Evolutionary conservation across 2,113 vertebrate species (phyloP), one percentile per base, ranked within the genome.

Genomic region (Brachirus orientalis): DNA sequence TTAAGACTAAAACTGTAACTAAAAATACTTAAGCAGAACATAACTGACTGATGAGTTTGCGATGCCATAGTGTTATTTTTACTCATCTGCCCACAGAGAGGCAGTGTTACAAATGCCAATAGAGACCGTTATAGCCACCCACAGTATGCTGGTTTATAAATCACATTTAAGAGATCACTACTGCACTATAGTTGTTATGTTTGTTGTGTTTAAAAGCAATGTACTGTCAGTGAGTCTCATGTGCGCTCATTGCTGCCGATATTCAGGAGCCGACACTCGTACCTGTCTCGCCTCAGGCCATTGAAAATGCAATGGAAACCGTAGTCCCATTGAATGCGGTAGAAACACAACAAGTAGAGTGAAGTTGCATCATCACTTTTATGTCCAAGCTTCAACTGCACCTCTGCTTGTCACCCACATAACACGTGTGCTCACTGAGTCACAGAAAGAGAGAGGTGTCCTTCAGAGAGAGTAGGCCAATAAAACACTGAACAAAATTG

Each of bases 361-460:
- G 2, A 8, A 1, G 17, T 81, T 88, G 68, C 65, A 45, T 86
- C 89, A 84, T 84, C 54, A 53, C 55, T 79, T 85, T 62, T 81
- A 72, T 46, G 72, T 69, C 60, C 56, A 18, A 3, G 53, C 62
- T 68, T 71, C 48, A 63, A 51, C 60, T 53, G 65, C 69, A 73
- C 62, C 13, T 66, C 64, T 65, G 73, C 55, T 48, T 62, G 11
- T 75, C 77, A 74, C 72, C 74, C 77, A 80, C 86, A 66, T 70
- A 80, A 66, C 83, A 86, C 83, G 77, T 80, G 72, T 82, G 77
- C 54, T 8, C 36, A 58, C 70, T 89, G 83, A 89, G 79, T 87
- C 86, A 86, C 60, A 75, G 18, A 47, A 17, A 69, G 28, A 52
- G 52, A 40, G 67, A 54, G 48, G 44, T 57, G 36, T 63, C 18